Evolutionary conservation across 2,888 invertebrate genomes (phyloP), one percentile per base, ranked within the genome.

Genomic region (Allophyes oxyacanthae): DNA sequence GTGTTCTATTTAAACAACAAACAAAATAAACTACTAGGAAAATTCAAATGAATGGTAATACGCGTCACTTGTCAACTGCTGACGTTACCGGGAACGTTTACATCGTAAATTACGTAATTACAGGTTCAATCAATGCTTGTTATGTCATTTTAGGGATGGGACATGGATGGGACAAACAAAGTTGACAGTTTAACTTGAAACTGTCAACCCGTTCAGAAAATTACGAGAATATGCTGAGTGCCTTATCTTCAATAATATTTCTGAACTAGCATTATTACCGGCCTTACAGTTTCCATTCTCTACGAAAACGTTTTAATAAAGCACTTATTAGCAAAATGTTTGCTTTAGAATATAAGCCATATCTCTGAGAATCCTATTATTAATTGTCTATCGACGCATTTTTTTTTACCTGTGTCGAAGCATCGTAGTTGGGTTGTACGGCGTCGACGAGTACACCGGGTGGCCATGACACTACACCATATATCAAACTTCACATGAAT

Each of bases 401-500:
- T 28, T 6, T 4, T 28, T 28, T 28, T 28, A 55, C 46, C n/a
- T 8, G 8, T 37, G 54, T 65, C 58, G 69, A 69, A 61, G 57
- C 67, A 61, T 56, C 60, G 56, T 75, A 69, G 78, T 67, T 57
- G 32, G 34, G 15, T 53, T 20, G 41, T 48, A 32, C 9, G 13
- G 42, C 36, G 55, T 48, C 71, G 60, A 72, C 75, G 72, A 75
- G 72, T 64, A 72, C 77, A 61, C 77, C 80, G 71, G 77, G 72
- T 82, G 80, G 69, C 46, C 67, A 61, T 81, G 77, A 82, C 84
- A 72, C 62, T 67, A 49, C 53, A 60, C 61, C 76, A 75, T 81
- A 83, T 76, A 82, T 83, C 83, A 83, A 76, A 72, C 66, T 50
- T 57, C 60, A 72, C 66, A 76, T 77, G 81, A 80, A 82, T 81